Conservation (phyloP, 2,113 vertebrate genomes). For the Colaptes auratus region DNA sequence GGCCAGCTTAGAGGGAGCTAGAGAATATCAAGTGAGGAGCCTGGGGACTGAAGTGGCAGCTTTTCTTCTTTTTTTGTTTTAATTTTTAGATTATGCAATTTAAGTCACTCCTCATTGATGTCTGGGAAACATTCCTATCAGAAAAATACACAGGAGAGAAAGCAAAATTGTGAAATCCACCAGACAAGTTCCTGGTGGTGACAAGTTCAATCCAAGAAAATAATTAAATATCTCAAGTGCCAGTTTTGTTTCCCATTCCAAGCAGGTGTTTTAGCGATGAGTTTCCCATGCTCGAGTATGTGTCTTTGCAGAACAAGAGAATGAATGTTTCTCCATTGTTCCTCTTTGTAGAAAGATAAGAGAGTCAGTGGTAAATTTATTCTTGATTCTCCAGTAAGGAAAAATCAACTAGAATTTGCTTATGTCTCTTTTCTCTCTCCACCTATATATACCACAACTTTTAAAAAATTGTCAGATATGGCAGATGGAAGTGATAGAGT, state of each 20-base stretch:
- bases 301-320: neutral
- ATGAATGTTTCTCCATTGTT: neutral
- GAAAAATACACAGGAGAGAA: neutral
- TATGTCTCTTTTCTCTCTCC: neutral
- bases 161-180: neutral
- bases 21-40: slow-evolving; percentile 12
- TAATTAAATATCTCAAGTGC: neutral
- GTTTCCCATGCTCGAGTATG: neutral
- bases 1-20: neutral
- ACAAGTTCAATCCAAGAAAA: neutral
- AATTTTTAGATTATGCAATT: slow-evolving; percentile 7
- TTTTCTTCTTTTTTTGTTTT: neutral
- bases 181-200: neutral
- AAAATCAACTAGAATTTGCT: neutral
- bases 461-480: neutral
- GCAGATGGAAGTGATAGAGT: neutral
- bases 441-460: neutral
- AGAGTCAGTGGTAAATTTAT: neutral
- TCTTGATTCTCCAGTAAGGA: neutral
- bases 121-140: neutral
- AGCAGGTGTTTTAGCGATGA: neutral
- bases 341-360: neutral
- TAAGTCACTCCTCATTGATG: slow-evolving; percentile 15
- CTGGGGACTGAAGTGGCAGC: neutral
- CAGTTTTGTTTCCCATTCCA: neutral